Evolutionary conservation across 2,113 vertebrate species (phyloP).

Genomic region (Galbula dea): DNA sequence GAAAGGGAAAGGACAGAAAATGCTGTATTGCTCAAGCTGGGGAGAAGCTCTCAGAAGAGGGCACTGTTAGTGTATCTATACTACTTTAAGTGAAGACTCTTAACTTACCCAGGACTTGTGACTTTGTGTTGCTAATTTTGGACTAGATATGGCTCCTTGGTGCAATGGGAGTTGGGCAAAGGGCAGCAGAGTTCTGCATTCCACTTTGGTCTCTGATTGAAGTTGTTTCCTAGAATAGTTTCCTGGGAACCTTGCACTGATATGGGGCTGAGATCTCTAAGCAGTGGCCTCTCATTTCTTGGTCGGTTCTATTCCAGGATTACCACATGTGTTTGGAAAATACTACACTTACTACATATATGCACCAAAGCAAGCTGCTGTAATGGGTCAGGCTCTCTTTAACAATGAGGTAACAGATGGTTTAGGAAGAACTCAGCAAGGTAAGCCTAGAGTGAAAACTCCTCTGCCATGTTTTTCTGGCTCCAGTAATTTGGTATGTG

Average conservation of each 20-base stretch:
- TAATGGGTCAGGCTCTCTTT: background rate
- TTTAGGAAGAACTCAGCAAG: background rate
- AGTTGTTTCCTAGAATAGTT: background rate
- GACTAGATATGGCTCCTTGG: background rate
- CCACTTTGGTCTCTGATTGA: background rate
- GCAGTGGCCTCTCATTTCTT: background rate
- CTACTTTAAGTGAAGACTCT: background rate
- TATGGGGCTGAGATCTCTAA: background rate
- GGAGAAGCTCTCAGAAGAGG: background rate
- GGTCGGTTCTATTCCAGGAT: background rate
- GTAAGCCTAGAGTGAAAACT: background rate
- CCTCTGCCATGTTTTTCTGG: background rate
- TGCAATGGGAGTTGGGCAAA: background rate
- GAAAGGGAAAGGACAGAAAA: background rate
- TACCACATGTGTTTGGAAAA: background rate
- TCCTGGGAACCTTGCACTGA: background rate
- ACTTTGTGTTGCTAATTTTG: background rate
- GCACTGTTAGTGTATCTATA: background rate
- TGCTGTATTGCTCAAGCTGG: background rate
- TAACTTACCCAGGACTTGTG: background rate
- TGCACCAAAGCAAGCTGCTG: background rate
- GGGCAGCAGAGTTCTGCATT: background rate
- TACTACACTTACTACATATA: background rate
- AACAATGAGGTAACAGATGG: background rate
- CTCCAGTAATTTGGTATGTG: fast-evolving